Evolutionary conservation across 1,140 invertebrate genomes (phyloP).

Genomic region (Trigoniulus corallinus): DNA sequence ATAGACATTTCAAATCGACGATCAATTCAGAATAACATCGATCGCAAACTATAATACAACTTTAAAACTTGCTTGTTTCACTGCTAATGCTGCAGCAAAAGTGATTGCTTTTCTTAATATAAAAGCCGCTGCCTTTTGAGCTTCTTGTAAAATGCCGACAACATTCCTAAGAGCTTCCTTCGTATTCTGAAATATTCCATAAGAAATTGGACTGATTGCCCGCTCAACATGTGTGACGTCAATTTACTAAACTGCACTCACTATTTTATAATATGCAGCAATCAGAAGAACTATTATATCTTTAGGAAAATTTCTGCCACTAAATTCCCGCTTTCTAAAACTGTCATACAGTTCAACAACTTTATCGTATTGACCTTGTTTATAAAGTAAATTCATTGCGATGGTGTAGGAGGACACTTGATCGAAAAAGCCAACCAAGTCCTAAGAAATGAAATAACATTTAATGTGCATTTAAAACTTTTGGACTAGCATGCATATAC

Average conservation of each 20-base stretch:
- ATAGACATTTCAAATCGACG: too few species aligned
- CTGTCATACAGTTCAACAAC: conserved; percentile 43
- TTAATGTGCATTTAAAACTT: too few species aligned
- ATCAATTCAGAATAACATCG: conserved; percentile 4
- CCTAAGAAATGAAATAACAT: too few species aligned
- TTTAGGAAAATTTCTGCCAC: conserved; percentile 43
- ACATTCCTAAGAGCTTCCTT: conserved; percentile 45
- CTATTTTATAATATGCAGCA: conserved; percentile 57
- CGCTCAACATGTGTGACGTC: too few species aligned
- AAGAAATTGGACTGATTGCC: too few species aligned
- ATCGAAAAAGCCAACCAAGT: conserved; percentile 44
- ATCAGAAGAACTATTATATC: conserved; percentile 43
- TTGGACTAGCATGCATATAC: too few species aligned
- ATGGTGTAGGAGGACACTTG: conserved; percentile 49
- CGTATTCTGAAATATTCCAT: conserved; percentile 53
- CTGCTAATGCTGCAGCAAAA: conserved; percentile 41
- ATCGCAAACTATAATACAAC: conserved; percentile 2
- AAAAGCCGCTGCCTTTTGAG: conserved; percentile 32
- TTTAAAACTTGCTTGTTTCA: conserved; percentile 34
- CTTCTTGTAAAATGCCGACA: conserved; percentile 37
- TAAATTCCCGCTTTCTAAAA: conserved; percentile 33
- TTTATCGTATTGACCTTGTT: conserved; percentile 47
- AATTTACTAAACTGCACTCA: conserved; percentile 32
- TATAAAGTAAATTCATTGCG: conserved; percentile 50
- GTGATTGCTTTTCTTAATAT: conserved; percentile 39